phyloP scores from a whole-genome alignment of 2,113 vertebrate genomes.

The Podiceps cristatus region DNA sequence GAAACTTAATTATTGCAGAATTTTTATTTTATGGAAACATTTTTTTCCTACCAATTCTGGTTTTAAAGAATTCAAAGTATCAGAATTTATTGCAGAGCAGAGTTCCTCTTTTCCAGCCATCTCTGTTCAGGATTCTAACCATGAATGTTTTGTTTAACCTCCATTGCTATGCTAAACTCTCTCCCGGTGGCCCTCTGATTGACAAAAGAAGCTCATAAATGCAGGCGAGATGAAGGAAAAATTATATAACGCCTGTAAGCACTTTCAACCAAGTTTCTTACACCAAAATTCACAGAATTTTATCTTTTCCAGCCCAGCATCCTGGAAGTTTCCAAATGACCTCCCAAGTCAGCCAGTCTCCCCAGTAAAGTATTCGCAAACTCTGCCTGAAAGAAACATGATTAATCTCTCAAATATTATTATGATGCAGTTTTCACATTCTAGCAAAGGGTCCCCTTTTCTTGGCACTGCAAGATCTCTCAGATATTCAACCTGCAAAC shows the following conservation, averaged over 20 bases:
- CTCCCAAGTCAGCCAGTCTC: neutral
- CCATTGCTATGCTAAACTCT: neutral
- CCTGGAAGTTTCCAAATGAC: neutral
- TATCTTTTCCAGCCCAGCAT: neutral
- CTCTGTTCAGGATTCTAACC: neutral
- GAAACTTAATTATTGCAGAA: neutral
- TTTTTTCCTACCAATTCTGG: neutral
- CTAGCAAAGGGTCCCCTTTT: neutral
- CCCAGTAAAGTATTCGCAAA: neutral
- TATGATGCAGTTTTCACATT: neutral
- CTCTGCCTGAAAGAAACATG: neutral
- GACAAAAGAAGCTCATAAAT: neutral
- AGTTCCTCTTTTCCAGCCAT: neutral
- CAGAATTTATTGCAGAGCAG: neutral
- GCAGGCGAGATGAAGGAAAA: neutral
- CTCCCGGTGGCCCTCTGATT: neutral
- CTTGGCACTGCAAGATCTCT: neutral
- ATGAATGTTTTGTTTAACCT: neutral
- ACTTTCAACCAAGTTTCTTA: neutral
- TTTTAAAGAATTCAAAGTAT: neutral
- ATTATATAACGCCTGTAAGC: neutral
- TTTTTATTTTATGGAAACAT: neutral
- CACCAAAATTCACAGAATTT: neutral
- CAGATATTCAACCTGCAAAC: neutral
- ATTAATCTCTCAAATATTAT: neutral